Conservation (phyloP, 2,113 vertebrate species). For the Nyctibius bracteatus region DNA sequence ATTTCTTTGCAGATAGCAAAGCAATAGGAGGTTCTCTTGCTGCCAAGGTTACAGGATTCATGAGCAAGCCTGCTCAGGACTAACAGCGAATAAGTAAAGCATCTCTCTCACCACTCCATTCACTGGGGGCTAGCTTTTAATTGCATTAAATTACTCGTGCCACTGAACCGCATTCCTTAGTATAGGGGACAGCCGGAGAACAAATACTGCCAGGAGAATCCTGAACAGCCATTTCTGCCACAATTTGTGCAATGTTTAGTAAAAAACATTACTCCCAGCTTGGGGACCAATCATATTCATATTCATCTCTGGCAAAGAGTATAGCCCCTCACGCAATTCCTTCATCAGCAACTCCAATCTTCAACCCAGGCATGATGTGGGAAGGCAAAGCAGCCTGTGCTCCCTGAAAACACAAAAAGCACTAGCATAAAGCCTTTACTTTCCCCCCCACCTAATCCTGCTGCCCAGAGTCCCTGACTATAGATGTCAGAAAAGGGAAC, state of each 20-base stretch:
- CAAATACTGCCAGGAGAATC: not conserved
- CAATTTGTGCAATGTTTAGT: not conserved
- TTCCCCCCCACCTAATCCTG: not conserved
- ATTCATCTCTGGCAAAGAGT: not conserved
- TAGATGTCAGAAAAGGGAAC: not conserved
- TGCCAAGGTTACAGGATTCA: constrained; percentile 53
- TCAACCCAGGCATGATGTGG: rapidly evolving
- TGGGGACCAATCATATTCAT: not conserved
- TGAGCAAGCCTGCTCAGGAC: not conserved
- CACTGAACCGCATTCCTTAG: not conserved
- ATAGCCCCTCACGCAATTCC: not conserved
- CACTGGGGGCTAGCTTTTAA: not conserved
- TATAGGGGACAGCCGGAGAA: not conserved
- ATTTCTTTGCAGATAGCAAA: constrained; percentile 38
- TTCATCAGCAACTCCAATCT: not conserved
- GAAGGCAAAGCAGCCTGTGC: not conserved
- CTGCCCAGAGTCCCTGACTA: not conserved
- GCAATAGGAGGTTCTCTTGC: constrained; percentile 22
- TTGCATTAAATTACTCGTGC: not conserved
- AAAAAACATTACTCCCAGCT: not conserved
- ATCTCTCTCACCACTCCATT: not conserved
- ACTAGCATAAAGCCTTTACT: not conserved
- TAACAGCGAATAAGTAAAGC: constrained; percentile 18
- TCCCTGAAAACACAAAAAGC: not conserved
- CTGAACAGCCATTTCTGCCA: not conserved